These are phyloP conservation scores for Esox masquinongy DNA, from an alignment of 2,797 vertebrate genomes.

Conservation along the genomic window DNA sequence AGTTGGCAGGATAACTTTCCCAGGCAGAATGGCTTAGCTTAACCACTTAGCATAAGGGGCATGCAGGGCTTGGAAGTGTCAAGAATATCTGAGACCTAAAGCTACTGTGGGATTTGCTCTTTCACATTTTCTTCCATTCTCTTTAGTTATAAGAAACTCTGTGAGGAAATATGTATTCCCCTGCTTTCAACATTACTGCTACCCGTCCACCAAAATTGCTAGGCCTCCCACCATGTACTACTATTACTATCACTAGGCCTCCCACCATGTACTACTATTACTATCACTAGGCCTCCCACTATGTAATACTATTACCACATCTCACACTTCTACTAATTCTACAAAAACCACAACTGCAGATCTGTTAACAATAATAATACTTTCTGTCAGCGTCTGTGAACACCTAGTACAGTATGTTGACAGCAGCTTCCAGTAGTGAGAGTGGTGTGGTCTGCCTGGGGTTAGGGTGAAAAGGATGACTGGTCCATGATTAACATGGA, in stretches of 20 bases:
- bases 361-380: not conserved
- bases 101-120: conserved; percentile 57
- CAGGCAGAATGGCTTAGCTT: conserved; percentile 46
- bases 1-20: conserved; percentile 57
- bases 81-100: conserved; percentile 50
- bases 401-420: conserved; percentile 48
- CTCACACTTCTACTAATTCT: conserved; percentile 18
- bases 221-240: no score
- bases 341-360: not conserved
- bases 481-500: conserved; percentile 72
- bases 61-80: conserved; percentile 37
- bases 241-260: no score
- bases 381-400: conserved; percentile 50
- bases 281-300: not conserved
- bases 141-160: conserved; percentile 36
- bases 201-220: not conserved
- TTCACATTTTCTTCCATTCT: conserved; percentile 50
- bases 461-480: conserved; percentile 67
- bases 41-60: conserved; percentile 35
- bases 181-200: not conserved
- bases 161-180: not conserved
- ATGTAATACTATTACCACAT: not conserved
- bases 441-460: conserved; percentile 64
- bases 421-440: conserved; percentile 43
- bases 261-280: not conserved